phyloP scores from a whole-genome alignment of 2,888 invertebrate genomes.

The Creontiades dilutus region DNA sequence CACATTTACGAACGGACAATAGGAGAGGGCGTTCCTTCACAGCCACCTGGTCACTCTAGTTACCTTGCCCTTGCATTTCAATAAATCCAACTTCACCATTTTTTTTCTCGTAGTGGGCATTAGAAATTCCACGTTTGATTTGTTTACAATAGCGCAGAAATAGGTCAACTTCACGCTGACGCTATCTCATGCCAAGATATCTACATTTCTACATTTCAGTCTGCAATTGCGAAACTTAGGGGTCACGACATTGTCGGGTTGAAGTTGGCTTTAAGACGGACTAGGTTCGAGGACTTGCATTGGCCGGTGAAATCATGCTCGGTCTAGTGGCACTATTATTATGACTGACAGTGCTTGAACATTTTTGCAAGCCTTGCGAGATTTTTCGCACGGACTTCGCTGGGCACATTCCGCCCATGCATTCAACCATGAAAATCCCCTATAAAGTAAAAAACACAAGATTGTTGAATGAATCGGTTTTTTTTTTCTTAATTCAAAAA shows the following conservation, averaged over 20 bases:
- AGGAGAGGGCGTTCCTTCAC: no score
- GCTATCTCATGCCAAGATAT: conserved; percentile 33
- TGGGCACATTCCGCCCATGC: no score
- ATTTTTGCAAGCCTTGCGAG: background rate
- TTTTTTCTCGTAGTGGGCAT: background rate
- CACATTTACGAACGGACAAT: no score
- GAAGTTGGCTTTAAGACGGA: conserved; percentile 18
- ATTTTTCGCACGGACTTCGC: background rate
- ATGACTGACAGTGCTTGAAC: background rate
- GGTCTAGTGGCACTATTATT: background rate
- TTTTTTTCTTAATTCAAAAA: no score
- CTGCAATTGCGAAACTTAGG: conserved; percentile 24
- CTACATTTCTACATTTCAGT: conserved; percentile 49
- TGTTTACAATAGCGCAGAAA: background rate
- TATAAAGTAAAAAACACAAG: no score
- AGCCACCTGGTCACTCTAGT: background rate
- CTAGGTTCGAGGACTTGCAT: background rate
- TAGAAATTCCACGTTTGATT: conserved; percentile 13
- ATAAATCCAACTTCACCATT: conserved; percentile 3
- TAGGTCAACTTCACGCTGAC: conserved; percentile 10
- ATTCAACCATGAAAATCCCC: no score
- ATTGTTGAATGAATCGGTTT: no score
- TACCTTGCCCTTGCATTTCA: background rate
- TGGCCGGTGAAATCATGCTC: conserved; percentile 31
- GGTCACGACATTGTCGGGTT: conserved; percentile 38